Evolutionary conservation across 2,888 invertebrate genomes (phyloP), one percentile per base, ranked within the genome.

Genomic region (Megamerina dolium): DNA sequence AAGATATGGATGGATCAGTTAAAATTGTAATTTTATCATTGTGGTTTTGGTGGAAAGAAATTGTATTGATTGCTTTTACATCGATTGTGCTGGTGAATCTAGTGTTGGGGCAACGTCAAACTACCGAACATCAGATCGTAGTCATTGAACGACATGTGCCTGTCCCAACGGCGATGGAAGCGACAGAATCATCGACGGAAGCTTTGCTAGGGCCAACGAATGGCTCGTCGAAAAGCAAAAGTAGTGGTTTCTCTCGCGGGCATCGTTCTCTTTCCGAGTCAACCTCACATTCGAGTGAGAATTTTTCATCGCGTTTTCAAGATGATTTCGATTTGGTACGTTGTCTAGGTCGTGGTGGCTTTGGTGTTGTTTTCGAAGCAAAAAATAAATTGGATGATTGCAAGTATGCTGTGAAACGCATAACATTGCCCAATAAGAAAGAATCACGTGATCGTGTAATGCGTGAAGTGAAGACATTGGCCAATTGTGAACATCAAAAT

Each of bases 321-420:
- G 80, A 78, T 2, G 95, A 95, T 65, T 96, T 94, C 70, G 83
- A 86, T 35, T 81, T 86, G 19, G 73, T 92, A 21, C 76, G 82
- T 49, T 86, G 88, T 54, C 74, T 93, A 13, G 93, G 93, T 0
- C 80, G 80, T 56, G 97, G 97, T 16, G 97, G 96, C 0, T 99
- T 95, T 70, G 97, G 97, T 0, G 85, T 96, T 3, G 97, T 99
- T 0, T 96, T 96, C 67, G 89, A 95, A 66, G 94, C 90, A 0
- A 82, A 80, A 64, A 94, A 96, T 68, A 91, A 89, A 67, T 82
- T 95, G 43, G 97, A 99, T 64, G 91, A 94, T 59, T 87, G 90
- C 55, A 81, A 82, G 47, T 99, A 97, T 72, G 97, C 97, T 5
- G 85, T 99, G 0, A 99, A 99, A 73, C 77, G 96, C 59, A 95